Evolutionary conservation across 2,797 vertebrate species (phyloP).

Genomic region (Decapterus maruadsi): DNA sequence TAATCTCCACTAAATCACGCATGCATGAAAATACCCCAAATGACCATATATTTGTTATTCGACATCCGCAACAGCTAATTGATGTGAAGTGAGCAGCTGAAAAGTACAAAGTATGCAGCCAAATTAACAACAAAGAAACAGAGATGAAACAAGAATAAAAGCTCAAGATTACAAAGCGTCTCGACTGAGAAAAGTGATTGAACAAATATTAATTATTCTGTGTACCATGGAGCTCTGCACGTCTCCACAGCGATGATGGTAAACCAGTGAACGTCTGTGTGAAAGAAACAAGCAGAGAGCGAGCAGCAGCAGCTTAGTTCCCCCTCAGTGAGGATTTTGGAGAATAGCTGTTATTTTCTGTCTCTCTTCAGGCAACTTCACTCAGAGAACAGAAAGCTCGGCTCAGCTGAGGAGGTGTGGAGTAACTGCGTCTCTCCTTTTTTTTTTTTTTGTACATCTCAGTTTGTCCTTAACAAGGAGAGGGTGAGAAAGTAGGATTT

Average conservation of each 20-base stretch:
- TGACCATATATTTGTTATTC: slow-evolving; percentile 37
- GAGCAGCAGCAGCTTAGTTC: slow-evolving; percentile 49
- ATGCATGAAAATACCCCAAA: slow-evolving; percentile 26
- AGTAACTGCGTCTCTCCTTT: slow-evolving; percentile 31
- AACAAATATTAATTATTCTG: slow-evolving; percentile 4
- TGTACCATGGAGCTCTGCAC: neutral
- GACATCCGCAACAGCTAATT: slow-evolving; percentile 11
- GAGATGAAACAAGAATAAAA: neutral
- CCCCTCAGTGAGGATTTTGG: slow-evolving; percentile 56
- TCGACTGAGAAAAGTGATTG: neutral
- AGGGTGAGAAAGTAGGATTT: slow-evolving; percentile 23
- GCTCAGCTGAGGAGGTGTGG: slow-evolving; percentile 23
- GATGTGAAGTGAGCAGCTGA: neutral
- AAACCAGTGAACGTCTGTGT: slow-evolving; percentile 9
- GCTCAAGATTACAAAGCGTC: neutral
- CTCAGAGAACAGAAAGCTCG: slow-evolving; percentile 39
- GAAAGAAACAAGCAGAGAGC: slow-evolving; percentile 29
- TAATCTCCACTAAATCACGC: slow-evolving; percentile 53
- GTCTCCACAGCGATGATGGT: slow-evolving; percentile 3
- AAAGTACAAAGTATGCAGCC: neutral
- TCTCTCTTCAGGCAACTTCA: slow-evolving; percentile 58
- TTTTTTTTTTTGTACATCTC: slow-evolving; percentile 28
- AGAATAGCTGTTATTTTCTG: slow-evolving; percentile 67
- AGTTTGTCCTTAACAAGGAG: slow-evolving; percentile 18
- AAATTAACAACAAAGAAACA: neutral